Base-by-base conservation (phyloP, 1,140 invertebrate species). In the Acromyrmex heyeri region DNA sequence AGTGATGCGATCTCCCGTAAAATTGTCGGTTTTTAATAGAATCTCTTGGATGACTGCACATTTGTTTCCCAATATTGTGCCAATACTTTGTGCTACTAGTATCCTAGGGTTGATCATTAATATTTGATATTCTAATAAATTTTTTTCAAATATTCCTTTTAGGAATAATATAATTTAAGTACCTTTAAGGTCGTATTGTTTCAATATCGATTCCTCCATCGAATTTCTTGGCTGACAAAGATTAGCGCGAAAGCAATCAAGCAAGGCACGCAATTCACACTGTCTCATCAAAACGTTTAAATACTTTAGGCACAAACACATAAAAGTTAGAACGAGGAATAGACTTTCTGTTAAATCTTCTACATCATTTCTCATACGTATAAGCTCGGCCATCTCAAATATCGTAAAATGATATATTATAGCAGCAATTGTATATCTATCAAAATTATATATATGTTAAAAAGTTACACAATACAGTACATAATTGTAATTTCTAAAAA, bases 401-500 rank as follows among this genome's bases (percentile, higher is more conserved):
- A 82, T 48, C 21, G 77, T 86, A 34, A 86, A 64, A 21, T 82
- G 27, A 72, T 69, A 64, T 61, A 86, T 53, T 82, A 72, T 5
- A 65, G 48, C 69, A 50, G 16, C 27, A 8, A 86, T 30, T 6
- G 21, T 27, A 18, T 83, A 82, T 6, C 77, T 86, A 67, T 48
- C 21, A 38, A 67, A 21, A 67, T 24, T 24, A 24, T 10, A 2
- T 48, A 0, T 48, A 50, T 8, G 5, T 50, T 5, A 78, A 53
- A 55, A 73, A n/a, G n/a, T 34, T 53, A 10, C 21, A 21, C n/a
- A 21, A n/a, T 57, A 12, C 38, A 44, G 30, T 75, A 6, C 14
- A 67, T 38, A n/a, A 44, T 44, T 50, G n/a, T 34, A 69, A 64
- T 77, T 12, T 77, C 2, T 3, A 14, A 48, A 34, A 30, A 65